Conservation (phyloP, 2,888 invertebrate genomes). For the Leptinotarsa tumamoca region DNA sequence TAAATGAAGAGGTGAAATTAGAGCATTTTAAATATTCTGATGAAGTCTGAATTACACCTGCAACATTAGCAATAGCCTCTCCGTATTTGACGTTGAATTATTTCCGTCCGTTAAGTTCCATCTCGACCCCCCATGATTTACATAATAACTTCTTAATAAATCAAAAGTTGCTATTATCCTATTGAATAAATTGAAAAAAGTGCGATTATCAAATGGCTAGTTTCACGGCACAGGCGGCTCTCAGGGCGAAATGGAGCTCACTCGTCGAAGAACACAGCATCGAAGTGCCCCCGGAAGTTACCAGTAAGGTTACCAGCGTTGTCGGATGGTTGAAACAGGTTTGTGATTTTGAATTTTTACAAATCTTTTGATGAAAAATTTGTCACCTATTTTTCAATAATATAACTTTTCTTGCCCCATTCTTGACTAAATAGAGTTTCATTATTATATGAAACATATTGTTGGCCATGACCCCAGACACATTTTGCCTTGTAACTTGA, state of each 20-base stretch:
- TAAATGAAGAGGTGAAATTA: conserved; percentile 21
- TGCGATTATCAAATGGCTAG: conserved; percentile 70
- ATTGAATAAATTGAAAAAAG: conserved; percentile 18
- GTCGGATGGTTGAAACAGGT: conserved; percentile 88
- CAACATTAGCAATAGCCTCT: background rate
- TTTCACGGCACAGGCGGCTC: conserved; percentile 77
- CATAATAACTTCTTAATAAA: conserved; percentile 16
- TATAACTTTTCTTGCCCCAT: too few relatives aligned
- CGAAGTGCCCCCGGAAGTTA: conserved; percentile 75
- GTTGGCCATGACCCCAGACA: too few relatives aligned
- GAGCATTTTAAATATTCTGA: conserved; percentile 12
- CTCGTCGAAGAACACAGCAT: conserved; percentile 78
- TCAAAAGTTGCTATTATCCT: conserved; percentile 7
- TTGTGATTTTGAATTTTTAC: conserved; percentile 23
- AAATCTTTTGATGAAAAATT: too few relatives aligned
- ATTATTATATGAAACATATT: too few relatives aligned
- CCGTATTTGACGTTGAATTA: background rate
- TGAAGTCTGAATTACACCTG: background rate
- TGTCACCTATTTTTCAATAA: too few relatives aligned
- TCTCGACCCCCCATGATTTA: conserved; percentile 9
- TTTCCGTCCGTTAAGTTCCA: background rate
- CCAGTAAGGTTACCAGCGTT: conserved; percentile 80
- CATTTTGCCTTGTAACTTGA: background rate
- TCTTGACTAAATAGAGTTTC: too few relatives aligned
- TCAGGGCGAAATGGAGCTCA: conserved; percentile 80